phyloP scores from a whole-genome alignment of 2,113 vertebrate species.

The Ctenodactylus gundi region DNA sequence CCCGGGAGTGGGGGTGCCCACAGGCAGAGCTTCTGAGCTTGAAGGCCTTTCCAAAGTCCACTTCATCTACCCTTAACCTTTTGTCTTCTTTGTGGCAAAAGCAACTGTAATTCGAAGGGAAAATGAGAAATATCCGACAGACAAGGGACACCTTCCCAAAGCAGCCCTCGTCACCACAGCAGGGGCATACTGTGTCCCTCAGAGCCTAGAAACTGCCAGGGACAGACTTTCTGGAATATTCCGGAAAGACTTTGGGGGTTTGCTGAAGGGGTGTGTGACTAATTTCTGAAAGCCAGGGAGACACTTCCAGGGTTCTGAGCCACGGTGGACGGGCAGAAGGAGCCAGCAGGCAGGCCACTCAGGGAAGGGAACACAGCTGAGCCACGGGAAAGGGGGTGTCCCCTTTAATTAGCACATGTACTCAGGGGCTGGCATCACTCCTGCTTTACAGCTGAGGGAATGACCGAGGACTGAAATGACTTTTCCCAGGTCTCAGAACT shows the following conservation, averaged over 20 bases:
- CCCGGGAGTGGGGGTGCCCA: not conserved
- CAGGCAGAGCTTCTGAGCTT: not conserved
- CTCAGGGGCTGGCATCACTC: accelerated
- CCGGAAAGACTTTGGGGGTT: accelerated
- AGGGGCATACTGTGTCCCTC: accelerated
- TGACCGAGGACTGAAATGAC: not conserved
- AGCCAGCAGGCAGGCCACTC: accelerated
- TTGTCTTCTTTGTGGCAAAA: not conserved
- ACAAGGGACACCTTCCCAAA: not conserved
- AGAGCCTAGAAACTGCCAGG: not conserved
- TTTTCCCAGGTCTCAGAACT: too few species aligned
- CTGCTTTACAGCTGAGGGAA: not conserved
- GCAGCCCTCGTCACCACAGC: not conserved
- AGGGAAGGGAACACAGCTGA: not conserved
- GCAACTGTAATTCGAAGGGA: not conserved
- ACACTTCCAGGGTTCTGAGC: not conserved
- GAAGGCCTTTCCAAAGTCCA: not conserved
- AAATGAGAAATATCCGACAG: not conserved
- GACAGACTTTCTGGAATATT: not conserved
- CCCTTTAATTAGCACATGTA: accelerated
- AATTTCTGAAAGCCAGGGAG: not conserved
- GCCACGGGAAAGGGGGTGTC: accelerated
- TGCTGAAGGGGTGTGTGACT: not conserved
- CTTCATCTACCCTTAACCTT: not conserved
- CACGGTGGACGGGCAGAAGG: not conserved